These are phyloP conservation scores for Gallinago stenura DNA, from an alignment of 2,797 vertebrate species.

Conservation along the genomic window DNA sequence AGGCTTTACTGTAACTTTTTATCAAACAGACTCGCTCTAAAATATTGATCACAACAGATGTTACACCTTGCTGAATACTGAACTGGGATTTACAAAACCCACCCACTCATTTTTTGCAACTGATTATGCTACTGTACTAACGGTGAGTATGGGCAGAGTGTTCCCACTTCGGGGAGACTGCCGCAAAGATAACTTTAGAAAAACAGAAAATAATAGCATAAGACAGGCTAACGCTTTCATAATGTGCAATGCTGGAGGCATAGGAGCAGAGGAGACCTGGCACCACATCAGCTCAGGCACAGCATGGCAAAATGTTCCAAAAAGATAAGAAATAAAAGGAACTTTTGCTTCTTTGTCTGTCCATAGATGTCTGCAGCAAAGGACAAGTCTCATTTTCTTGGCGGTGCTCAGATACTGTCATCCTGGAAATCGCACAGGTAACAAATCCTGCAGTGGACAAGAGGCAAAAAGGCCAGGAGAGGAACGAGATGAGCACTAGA, in stretches of 20 bases:
- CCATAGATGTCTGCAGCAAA: background rate
- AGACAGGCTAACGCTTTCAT: background rate
- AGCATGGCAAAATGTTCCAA: background rate
- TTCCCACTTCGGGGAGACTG: background rate
- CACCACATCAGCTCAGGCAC: background rate
- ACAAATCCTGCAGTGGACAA: background rate
- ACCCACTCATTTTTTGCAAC: background rate
- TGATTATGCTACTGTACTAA: background rate
- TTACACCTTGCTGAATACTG: background rate
- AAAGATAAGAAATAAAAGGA: background rate
- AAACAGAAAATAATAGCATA: background rate
- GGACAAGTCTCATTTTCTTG: background rate
- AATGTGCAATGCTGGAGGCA: background rate
- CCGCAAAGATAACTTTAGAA: background rate
- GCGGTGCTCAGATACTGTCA: background rate
- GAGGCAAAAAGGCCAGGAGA: background rate
- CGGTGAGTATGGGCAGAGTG: background rate
- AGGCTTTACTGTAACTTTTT: conserved; percentile 40
- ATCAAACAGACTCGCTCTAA: conserved; percentile 30
- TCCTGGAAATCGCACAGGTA: accelerated
- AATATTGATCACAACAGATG: conserved; percentile 54
- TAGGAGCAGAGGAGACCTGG: background rate
- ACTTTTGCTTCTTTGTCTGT: background rate
- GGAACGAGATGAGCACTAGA: background rate
- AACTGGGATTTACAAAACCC: conserved; percentile 13